Evolutionary conservation across 1,140 invertebrate species (phyloP).

Genomic region (Drosophila sp.): DNA sequence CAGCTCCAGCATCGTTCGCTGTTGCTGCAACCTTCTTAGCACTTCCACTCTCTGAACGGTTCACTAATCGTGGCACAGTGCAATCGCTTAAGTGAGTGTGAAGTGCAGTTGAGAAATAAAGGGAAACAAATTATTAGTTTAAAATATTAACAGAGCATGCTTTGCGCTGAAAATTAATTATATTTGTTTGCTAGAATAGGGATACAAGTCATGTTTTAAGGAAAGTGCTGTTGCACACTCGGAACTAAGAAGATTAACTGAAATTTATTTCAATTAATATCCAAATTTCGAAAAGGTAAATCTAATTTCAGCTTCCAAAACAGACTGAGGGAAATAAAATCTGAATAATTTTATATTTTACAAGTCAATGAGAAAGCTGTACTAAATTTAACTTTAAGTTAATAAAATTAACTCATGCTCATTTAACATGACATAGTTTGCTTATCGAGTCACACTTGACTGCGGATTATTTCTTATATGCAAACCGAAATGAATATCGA

Average conservation of each 20-base stretch:
- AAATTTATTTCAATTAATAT: not conserved
- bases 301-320: too few relatives aligned
- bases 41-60: slow-evolving; percentile 34
- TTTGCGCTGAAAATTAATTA: slow-evolving; percentile 6
- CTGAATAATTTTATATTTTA: too few relatives aligned
- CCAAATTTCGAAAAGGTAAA: too few relatives aligned
- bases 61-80: slow-evolving; percentile 13
- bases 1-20: slow-evolving; percentile 34
- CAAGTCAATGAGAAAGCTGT: too few relatives aligned
- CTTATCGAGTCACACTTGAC: too few relatives aligned
- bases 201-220: not conserved
- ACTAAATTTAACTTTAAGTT: too few relatives aligned
- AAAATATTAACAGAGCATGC: slow-evolving; percentile 6
- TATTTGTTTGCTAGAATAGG: not conserved
- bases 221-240: not conserved
- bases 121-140: slow-evolving; percentile 17
- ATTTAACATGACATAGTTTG: too few relatives aligned
- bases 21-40: slow-evolving; percentile 58
- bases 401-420: too few relatives aligned
- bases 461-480: too few relatives aligned
- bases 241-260: not conserved
- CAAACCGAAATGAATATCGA: too few relatives aligned
- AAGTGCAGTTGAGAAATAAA: slow-evolving; percentile 19
- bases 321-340: too few relatives aligned
- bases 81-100: slow-evolving; percentile 17